Conservation (phyloP, 2,888 invertebrate species). For the Phania funesta region DNA sequence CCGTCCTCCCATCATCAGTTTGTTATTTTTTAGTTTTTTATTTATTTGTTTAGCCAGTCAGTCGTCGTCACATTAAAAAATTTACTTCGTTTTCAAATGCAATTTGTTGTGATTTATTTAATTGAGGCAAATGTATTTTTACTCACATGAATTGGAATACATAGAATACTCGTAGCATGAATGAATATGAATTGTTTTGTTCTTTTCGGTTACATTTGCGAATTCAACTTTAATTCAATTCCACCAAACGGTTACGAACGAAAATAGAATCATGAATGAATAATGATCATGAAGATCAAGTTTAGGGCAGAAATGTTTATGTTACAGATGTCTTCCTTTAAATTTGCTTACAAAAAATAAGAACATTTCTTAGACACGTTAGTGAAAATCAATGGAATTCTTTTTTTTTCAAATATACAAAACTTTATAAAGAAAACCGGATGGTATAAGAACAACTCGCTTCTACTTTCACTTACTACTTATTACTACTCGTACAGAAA, state of each 20-base stretch:
- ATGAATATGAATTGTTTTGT: neutral
- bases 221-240: neutral
- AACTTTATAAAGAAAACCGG: no score
- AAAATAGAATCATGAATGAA: no score
- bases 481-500: no score
- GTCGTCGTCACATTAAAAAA: slow-evolving; percentile 45
- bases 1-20: slow-evolving; percentile 24
- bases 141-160: neutral
- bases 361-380: no score
- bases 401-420: no score
- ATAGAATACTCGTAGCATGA: neutral
- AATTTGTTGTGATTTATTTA: slow-evolving; percentile 76
- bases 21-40: slow-evolving; percentile 5
- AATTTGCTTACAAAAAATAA: no score
- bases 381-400: no score
- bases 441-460: no score
- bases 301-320: no score
- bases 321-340: no score
- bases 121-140: slow-evolving; percentile 72
- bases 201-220: neutral
- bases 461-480: no score
- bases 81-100: slow-evolving; percentile 61
- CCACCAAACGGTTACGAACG: neutral
- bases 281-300: neutral
- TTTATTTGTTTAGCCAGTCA: slow-evolving; percentile 15